Evolutionary conservation across 2,113 vertebrate species (phyloP), one percentile per base, ranked within the genome.

Genomic region (Callipepla californica): DNA sequence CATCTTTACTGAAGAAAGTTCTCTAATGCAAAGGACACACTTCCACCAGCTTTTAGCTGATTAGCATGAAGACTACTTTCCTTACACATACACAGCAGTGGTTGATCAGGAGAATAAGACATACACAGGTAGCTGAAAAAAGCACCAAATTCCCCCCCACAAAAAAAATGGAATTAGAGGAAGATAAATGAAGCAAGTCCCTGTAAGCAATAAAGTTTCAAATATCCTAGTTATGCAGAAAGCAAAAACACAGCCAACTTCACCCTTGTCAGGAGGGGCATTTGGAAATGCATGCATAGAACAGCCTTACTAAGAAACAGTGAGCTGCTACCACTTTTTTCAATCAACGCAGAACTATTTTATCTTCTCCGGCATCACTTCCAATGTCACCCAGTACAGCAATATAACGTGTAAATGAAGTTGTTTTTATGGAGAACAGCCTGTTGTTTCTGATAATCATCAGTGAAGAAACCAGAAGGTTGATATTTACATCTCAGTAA

Each of bases 381-480:
- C 93, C 81, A 67, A 17, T n/a, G 32, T 42, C 14, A 11, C 30
- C 42, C 74, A 72, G 87, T 48, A 61, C 42, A 86, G 36, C 4
- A 7, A 59, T 78, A 87, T 84, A 87, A 88, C 83, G 78, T 80
- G 53, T 57, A 93, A 87, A 91, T 70, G 22, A 67, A 84, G 67
- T 50, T 47, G n/a, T 75, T 94, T 38, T 79, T 73, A 48, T 32
- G 70, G 58, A 90, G 53, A 90, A 40, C 16, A 57, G 15, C 58
- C 53, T 73, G 67, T 93, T 93, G 62, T 68, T 87, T 85, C 44
- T 89, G 22, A 19, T 62, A 80, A 85, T 68, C 69, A 92, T 85
- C 59, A 67, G 20, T 62, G 32, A 26, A 88, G 42, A 82, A 86
- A 20, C 36, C 61, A 63, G 58, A 68, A 93, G 15, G 36, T n/a